phyloP scores from a whole-genome alignment of 2,888 invertebrate genomes.

The Melipona beecheii region DNA sequence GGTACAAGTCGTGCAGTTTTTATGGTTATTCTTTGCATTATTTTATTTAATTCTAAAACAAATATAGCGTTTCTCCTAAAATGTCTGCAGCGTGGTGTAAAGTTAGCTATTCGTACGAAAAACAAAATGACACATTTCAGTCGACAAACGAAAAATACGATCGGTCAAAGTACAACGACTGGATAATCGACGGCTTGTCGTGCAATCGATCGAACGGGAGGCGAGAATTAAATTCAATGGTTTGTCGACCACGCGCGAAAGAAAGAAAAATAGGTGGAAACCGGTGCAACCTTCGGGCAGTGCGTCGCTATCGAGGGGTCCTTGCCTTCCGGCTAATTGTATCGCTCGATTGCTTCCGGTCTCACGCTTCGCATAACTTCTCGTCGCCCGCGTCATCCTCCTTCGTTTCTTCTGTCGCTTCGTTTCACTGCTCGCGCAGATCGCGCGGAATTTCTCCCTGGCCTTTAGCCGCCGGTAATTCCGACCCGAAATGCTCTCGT shows the following conservation, averaged over 20 bases:
- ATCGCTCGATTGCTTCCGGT: conserved; percentile 71
- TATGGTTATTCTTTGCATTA: too few relatives aligned
- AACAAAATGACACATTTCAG: too few relatives aligned
- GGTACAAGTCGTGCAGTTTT: too few relatives aligned
- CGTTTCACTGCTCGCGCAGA: conserved; percentile 35
- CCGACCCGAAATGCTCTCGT: background rate
- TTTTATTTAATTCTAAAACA: too few relatives aligned
- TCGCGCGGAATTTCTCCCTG: conserved; percentile 49
- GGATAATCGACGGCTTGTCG: too few relatives aligned
- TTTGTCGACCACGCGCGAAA: conserved; percentile 7
- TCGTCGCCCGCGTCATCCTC: conserved; percentile 48
- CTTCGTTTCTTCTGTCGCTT: conserved; percentile 27
- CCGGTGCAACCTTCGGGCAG: conserved; percentile 35
- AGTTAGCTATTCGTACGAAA: too few relatives aligned
- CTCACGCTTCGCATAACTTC: conserved; percentile 71
- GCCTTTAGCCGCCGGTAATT: conserved; percentile 18
- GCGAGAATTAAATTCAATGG: background rate
- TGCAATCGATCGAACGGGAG: too few relatives aligned
- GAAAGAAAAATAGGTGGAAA: conserved; percentile 8
- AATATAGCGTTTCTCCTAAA: too few relatives aligned
- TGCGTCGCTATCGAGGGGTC: conserved; percentile 62
- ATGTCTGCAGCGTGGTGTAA: too few relatives aligned
- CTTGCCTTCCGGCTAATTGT: conserved; percentile 72
- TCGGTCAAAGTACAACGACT: too few relatives aligned
- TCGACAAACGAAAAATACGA: too few relatives aligned